Conservation (phyloP, 2,113 vertebrate species). For the Neogale vison region DNA sequence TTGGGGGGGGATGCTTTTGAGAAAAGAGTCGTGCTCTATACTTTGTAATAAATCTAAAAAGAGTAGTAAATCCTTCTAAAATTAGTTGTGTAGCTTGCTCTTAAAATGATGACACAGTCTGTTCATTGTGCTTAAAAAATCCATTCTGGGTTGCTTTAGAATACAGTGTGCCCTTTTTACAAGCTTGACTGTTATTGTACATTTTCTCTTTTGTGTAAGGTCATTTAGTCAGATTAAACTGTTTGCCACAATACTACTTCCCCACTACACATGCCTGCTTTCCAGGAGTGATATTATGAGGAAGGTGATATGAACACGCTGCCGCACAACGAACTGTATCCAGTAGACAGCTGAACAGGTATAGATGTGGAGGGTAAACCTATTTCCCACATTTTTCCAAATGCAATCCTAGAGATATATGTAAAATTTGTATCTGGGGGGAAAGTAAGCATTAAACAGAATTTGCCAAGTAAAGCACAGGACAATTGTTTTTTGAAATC, state of each 20-base stretch:
- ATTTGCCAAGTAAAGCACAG: conserved; percentile 20
- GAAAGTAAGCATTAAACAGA: neutral
- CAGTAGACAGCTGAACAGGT: neutral
- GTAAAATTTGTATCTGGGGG: neutral
- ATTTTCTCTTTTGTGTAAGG: conserved; percentile 74
- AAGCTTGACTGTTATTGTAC: conserved; percentile 66
- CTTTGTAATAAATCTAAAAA: conserved; percentile 80
- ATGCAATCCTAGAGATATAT: neutral
- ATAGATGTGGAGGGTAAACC: neutral
- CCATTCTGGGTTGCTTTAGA: conserved; percentile 75
- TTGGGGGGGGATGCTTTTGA: neutral
- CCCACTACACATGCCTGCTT: conserved; percentile 51
- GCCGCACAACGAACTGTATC: neutral
- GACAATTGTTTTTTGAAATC: neutral
- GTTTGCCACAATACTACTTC: conserved; percentile 60
- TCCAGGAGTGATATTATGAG: conserved; percentile 22
- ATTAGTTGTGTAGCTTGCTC: conserved; percentile 78
- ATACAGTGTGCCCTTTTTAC: conserved; percentile 76
- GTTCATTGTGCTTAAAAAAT: conserved; percentile 72
- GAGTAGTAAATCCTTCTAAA: conserved; percentile 69
- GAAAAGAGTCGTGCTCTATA: conserved; percentile 72
- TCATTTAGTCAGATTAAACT: conserved; percentile 78
- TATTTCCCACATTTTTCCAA: neutral
- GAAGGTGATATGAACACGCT: neutral
- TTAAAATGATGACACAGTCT: conserved; percentile 81